Evolutionary conservation across 1,140 invertebrate genomes (phyloP).

Genomic region (Neuroterus valhalla): DNA sequence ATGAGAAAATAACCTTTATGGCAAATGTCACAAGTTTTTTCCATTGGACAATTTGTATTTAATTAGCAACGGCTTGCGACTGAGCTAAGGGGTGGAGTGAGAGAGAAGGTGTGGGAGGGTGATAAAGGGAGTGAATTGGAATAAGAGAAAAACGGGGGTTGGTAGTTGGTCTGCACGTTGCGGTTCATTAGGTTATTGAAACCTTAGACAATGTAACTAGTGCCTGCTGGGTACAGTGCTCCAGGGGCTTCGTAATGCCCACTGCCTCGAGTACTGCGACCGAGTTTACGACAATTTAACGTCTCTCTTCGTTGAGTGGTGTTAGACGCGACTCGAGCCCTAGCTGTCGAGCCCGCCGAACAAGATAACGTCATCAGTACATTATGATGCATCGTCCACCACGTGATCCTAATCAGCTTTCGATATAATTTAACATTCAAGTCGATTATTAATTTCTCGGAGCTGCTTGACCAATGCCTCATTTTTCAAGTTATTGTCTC

Average conservation of each 20-base stretch:
- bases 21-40: too few species aligned
- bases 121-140: constrained; percentile 6
- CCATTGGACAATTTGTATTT: constrained; percentile 14
- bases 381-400: constrained; percentile 20
- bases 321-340: constrained; percentile 20
- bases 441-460: constrained; percentile 15
- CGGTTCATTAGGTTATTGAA: constrained; percentile 71
- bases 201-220: constrained; percentile 70
- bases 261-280: constrained; percentile 40
- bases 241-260: constrained; percentile 69
- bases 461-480: neutral
- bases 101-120: neutral
- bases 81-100: constrained; percentile 37
- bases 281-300: constrained; percentile 20
- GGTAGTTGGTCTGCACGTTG: constrained; percentile 23
- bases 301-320: constrained; percentile 13
- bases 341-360: constrained; percentile 22
- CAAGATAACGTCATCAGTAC: constrained; percentile 28
- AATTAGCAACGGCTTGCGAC: constrained; percentile 29
- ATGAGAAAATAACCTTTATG: too few species aligned
- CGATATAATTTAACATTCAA: constrained; percentile 19
- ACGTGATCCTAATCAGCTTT: constrained; percentile 19
- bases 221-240: constrained; percentile 46
- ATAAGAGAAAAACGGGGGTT: constrained; percentile 33
- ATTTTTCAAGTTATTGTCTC: too few species aligned